phyloP scores from a whole-genome alignment of 1,140 invertebrate genomes.

The Pantala flavescens region DNA sequence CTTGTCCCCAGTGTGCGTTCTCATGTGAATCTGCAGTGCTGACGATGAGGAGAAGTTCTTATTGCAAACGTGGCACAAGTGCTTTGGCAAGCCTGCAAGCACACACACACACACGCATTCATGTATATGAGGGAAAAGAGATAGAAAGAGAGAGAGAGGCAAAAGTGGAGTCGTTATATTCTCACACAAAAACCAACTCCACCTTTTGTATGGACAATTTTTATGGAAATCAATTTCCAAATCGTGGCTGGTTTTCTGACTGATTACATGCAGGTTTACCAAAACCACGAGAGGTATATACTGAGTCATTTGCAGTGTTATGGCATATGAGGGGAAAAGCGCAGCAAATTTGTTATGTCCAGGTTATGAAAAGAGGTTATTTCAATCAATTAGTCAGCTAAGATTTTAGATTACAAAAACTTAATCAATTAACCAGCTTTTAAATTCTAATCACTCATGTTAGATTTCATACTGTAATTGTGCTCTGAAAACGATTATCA shows the following conservation, averaged over 20 bases:
- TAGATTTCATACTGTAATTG: no score
- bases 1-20: conserved; percentile 96
- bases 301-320: not conserved
- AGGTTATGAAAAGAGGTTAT: no score
- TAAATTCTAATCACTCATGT: no score
- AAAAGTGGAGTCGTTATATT: no score
- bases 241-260: not conserved
- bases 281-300: not conserved
- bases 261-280: conserved; percentile 16
- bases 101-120: conserved; percentile 35
- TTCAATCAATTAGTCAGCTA: no score
- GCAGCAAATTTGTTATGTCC: not conserved
- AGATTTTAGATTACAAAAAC: no score
- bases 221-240: no score
- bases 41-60: conserved; percentile 96
- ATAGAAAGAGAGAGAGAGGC: not conserved
- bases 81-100: conserved; percentile 60
- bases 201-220: no score
- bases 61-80: conserved; percentile 92
- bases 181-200: no score
- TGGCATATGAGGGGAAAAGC: not conserved
- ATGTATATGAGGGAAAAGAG: conserved; percentile 24
- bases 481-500: no score
- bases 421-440: no score
- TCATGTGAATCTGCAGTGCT: conserved; percentile 94